Conservation (phyloP, 2,113 vertebrate species). For the Sus scrofa region DNA sequence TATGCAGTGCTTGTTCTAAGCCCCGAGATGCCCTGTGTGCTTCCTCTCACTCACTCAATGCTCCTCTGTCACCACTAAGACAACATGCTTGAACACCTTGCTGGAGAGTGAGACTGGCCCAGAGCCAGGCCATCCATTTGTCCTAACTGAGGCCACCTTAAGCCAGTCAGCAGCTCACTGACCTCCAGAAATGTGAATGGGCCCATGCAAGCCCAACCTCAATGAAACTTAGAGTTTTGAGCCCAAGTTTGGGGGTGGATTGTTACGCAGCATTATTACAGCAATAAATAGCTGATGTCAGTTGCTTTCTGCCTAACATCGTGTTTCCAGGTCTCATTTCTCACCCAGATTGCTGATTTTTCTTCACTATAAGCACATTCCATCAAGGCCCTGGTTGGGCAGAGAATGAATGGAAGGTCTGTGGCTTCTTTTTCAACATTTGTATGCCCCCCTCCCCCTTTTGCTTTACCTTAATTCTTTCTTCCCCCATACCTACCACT, state of each 20-base stretch:
- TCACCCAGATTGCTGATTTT: not conserved
- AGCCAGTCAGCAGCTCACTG: not conserved
- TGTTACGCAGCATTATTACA: not conserved
- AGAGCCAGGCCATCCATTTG: not conserved
- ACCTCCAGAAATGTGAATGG: not conserved
- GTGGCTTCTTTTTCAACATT: not conserved
- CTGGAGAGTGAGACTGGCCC: not conserved
- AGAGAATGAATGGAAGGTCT: not conserved
- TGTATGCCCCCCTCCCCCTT: not conserved
- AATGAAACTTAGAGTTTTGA: not conserved
- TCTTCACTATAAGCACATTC: not conserved
- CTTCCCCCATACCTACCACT: not conserved
- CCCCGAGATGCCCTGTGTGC: not conserved
- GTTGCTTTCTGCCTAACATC: not conserved
- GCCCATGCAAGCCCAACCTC: not conserved
- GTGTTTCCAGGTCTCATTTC: not conserved
- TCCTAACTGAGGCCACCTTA: not conserved
- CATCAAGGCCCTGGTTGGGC: not conserved
- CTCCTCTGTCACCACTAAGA: not conserved
- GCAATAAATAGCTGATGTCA: not conserved
- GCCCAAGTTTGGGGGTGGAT: not conserved
- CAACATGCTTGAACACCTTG: not conserved
- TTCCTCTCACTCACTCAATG: not conserved
- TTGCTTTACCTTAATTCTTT: not conserved
- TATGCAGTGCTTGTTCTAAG: not conserved